These are phyloP conservation scores for Equus przewalskii DNA, from an alignment of 2,113 vertebrate species.

Conservation along the genomic window DNA sequence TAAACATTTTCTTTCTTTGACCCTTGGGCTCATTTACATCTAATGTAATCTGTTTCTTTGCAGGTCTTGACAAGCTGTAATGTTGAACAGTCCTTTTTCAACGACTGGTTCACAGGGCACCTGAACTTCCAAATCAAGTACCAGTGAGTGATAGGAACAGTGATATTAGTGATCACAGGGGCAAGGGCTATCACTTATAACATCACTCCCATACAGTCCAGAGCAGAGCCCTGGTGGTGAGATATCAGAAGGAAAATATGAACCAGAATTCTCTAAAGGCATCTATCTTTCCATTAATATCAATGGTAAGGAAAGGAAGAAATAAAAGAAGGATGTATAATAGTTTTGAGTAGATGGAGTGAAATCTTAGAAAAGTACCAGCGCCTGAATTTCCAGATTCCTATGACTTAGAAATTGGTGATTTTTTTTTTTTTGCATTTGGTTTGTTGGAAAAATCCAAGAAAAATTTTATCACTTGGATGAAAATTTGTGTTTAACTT, in stretches of 20 bases:
- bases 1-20: neutral
- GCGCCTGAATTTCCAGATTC: neutral
- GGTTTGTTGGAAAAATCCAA: neutral
- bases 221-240: neutral
- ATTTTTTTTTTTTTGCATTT: neutral
- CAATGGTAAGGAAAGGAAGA: neutral
- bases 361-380: neutral
- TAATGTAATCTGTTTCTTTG: slow-evolving; percentile 34
- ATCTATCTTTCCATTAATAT: neutral
- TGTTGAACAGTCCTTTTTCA: slow-evolving; percentile 88
- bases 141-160: slow-evolving; percentile 86
- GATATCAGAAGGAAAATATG: neutral
- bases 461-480: neutral
- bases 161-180: too few relatives aligned
- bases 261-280: neutral
- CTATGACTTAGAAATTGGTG: neutral
- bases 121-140: slow-evolving; percentile 91
- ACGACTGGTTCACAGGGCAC: slow-evolving; percentile 91
- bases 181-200: neutral
- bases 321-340: neutral
- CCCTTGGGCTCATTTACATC: neutral
- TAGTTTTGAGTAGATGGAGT: neutral
- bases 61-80: slow-evolving; percentile 87
- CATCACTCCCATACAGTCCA: neutral
- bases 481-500: slow-evolving; percentile 16